phyloP scores from a whole-genome alignment of 2,113 vertebrate species.

The Nothobranchius furzeri region DNA sequence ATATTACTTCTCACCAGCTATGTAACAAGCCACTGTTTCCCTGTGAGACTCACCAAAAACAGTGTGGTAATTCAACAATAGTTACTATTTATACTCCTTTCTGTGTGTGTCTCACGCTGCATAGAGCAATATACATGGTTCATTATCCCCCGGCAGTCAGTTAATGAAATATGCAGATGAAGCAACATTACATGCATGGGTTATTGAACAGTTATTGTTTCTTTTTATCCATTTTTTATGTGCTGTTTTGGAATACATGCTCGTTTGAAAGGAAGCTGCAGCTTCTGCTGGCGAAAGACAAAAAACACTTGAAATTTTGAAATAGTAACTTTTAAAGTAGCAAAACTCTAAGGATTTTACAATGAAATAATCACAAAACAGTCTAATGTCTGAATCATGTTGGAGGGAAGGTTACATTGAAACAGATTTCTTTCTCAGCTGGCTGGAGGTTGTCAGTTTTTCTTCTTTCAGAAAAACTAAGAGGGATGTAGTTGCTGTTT shows the following conservation, averaged over 20 bases:
- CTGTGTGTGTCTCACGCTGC: neutral
- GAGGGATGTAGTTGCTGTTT: no score
- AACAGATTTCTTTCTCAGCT: no score
- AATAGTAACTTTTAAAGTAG: no score
- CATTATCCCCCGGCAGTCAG: slow-evolving; percentile 33
- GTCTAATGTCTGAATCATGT: no score
- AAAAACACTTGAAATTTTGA: neutral
- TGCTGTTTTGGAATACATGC: neutral
- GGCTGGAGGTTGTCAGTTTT: no score
- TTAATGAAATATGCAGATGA: slow-evolving; percentile 52
- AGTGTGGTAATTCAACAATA: neutral
- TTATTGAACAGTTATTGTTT: slow-evolving; percentile 35
- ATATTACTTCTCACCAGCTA: neutral
- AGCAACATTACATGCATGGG: slow-evolving; percentile 31
- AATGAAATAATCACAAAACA: no score
- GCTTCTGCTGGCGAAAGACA: slow-evolving; percentile 14
- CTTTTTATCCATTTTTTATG: neutral
- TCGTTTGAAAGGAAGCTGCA: neutral
- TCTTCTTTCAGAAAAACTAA: no score
- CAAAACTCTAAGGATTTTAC: no score
- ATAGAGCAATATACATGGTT: slow-evolving; percentile 9
- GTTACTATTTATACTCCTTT: neutral
- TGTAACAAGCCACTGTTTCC: neutral
- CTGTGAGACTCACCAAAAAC: neutral
- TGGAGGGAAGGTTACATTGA: no score